These are phyloP conservation scores for Molossus alvarezi DNA, from an alignment of 2,797 vertebrate species.

Conservation along the genomic window DNA sequence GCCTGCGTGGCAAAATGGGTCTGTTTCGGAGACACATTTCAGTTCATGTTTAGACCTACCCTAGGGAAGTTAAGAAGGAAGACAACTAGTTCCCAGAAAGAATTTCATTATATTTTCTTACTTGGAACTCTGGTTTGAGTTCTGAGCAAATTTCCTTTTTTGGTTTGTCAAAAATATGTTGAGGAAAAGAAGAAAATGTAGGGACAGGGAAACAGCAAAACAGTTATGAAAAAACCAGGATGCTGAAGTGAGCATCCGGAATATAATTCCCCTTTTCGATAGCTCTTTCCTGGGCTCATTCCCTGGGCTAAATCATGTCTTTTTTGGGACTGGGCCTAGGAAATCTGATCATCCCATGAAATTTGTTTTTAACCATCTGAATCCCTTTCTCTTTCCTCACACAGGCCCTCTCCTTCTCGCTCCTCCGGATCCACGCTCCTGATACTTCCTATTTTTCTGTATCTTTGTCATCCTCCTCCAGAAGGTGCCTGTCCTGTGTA, in stretches of 20 bases:
- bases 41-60: no score
- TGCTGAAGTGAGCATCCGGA: not conserved
- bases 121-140: constrained; percentile 15
- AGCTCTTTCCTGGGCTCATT: not conserved
- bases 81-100: not conserved
- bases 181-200: constrained; percentile 20
- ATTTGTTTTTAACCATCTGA: not conserved
- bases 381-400: not conserved
- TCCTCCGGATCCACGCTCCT: not conserved
- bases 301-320: not conserved
- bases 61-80: not conserved
- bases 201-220: not conserved
- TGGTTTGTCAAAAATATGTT: not conserved
- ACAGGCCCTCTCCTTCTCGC: not conserved
- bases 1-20: fast-evolving
- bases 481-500: not conserved
- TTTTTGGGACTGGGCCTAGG: not conserved
- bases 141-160: not conserved
- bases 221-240: not conserved
- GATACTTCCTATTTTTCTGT: not conserved
- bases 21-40: not conserved
- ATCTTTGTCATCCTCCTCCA: not conserved
- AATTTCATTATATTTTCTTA: not conserved
- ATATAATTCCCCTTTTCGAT: not conserved
- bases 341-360: not conserved